These are phyloP conservation scores for Podarcis raffonei DNA, from an alignment of 2,113 vertebrate genomes.

Conservation along the genomic window DNA sequence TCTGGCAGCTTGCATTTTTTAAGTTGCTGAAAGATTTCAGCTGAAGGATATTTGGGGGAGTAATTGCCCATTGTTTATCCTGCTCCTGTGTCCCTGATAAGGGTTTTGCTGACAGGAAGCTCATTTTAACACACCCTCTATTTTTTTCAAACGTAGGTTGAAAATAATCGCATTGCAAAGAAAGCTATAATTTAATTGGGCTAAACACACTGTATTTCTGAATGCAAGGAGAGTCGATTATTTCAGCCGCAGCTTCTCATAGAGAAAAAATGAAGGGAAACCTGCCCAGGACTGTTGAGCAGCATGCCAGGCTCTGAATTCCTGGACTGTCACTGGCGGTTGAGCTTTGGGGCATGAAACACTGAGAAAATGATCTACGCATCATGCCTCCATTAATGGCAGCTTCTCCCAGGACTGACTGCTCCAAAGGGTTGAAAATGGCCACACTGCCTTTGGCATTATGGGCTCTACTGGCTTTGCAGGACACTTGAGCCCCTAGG, in stretches of 20 bases:
- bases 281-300: background rate
- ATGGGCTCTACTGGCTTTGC: too few relatives aligned
- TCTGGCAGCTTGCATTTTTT: background rate
- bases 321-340: background rate
- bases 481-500: too few relatives aligned
- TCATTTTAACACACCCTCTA: background rate
- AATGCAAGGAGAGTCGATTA: background rate
- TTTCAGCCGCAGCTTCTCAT: background rate
- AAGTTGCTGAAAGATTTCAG: background rate
- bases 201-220: background rate
- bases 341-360: background rate
- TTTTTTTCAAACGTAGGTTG: background rate
- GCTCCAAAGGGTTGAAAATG: background rate
- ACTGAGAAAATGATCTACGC: background rate
- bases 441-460: too few relatives aligned
- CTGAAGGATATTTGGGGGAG: background rate
- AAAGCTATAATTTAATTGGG: background rate
- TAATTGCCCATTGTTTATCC: background rate
- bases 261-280: slow-evolving; percentile 25
- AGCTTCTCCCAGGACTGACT: background rate
- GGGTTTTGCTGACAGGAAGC: background rate
- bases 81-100: background rate
- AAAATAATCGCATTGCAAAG: background rate
- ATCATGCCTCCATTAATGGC: background rate
- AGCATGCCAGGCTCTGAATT: background rate